These are phyloP conservation scores for Heliconius hermathena DNA, from an alignment of 1,140 invertebrate species.

Conservation along the genomic window DNA sequence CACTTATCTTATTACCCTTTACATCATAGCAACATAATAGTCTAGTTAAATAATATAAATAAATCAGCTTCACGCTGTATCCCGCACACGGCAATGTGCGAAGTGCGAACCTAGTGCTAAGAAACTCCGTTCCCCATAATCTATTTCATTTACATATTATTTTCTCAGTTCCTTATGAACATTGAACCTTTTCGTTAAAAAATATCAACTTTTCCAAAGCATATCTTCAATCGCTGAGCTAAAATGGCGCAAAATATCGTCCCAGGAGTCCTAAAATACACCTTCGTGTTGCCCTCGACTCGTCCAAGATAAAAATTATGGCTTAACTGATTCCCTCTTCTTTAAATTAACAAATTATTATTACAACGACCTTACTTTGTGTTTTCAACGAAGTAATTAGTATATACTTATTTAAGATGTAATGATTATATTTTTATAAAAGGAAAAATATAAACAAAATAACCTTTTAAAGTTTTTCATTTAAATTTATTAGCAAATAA, in stretches of 20 bases:
- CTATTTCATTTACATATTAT: neutral
- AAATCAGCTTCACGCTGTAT: too few relatives aligned
- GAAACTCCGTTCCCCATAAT: too few relatives aligned
- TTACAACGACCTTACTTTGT: too few relatives aligned
- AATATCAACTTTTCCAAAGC: neutral
- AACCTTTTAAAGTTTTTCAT: too few relatives aligned
- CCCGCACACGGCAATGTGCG: too few relatives aligned
- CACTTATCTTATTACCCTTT: neutral
- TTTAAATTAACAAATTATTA: neutral
- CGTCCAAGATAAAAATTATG: neutral
- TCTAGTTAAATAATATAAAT: too few relatives aligned
- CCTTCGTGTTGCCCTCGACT: slow-evolving; percentile 16
- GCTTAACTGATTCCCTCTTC: neutral
- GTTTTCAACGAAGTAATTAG: too few relatives aligned
- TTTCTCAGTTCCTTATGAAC: neutral
- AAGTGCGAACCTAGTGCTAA: too few relatives aligned
- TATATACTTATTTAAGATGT: too few relatives aligned
- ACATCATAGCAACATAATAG: neutral
- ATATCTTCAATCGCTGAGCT: neutral
- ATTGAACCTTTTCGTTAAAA: neutral
- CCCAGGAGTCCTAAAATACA: slow-evolving; percentile 53
- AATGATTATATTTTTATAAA: too few relatives aligned
- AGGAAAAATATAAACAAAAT: too few relatives aligned
- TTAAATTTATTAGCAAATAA: too few relatives aligned
- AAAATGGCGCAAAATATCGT: slow-evolving; percentile 27